These are phyloP conservation scores for Clavelina lepadiformis DNA, from an alignment of 23 tunicate species.

Conservation along the genomic window DNA sequence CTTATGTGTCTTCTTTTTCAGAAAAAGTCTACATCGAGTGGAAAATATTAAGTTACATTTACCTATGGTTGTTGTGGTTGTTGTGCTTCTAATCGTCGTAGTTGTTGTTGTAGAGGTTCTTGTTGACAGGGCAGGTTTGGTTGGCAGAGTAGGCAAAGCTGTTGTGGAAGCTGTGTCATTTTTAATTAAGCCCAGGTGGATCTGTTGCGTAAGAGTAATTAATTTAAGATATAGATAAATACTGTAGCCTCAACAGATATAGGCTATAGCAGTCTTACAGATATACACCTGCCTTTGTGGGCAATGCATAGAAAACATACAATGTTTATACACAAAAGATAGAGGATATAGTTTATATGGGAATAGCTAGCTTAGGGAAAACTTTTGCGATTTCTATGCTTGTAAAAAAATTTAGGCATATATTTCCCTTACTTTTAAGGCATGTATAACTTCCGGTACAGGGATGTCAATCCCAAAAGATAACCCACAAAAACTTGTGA, in stretches of 20 bases:
- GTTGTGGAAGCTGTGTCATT: conserved; percentile 38
- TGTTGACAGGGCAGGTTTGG: conserved; percentile 41
- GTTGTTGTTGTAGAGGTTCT: conserved; percentile 31
- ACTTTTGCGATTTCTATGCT: too few relatives aligned
- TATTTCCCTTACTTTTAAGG: conserved; percentile 35
- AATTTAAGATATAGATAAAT: too few relatives aligned
- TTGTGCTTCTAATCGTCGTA: conserved; percentile 26
- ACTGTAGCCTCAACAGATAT: too few relatives aligned
- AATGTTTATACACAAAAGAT: too few relatives aligned
- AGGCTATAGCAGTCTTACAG: too few relatives aligned
- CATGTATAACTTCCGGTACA: conserved; percentile 31
- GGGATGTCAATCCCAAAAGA: conserved; percentile 38
- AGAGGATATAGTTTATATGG: too few relatives aligned
- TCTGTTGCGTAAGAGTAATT: conserved; percentile 9
- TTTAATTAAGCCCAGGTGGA: conserved; percentile 23
- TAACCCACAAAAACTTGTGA: conserved; percentile 59
- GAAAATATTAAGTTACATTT: background rate
- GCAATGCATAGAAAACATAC: too few relatives aligned
- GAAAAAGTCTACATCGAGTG: too few relatives aligned
- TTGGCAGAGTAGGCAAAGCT: conserved; percentile 41
- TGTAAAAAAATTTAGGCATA: too few relatives aligned
- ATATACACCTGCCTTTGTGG: too few relatives aligned
- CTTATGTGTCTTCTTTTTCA: too few relatives aligned
- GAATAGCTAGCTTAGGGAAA: too few relatives aligned
- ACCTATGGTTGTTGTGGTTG: conserved; percentile 37